Conservation (phyloP, 2,797 vertebrate genomes). For the Tragopan temminckii region DNA sequence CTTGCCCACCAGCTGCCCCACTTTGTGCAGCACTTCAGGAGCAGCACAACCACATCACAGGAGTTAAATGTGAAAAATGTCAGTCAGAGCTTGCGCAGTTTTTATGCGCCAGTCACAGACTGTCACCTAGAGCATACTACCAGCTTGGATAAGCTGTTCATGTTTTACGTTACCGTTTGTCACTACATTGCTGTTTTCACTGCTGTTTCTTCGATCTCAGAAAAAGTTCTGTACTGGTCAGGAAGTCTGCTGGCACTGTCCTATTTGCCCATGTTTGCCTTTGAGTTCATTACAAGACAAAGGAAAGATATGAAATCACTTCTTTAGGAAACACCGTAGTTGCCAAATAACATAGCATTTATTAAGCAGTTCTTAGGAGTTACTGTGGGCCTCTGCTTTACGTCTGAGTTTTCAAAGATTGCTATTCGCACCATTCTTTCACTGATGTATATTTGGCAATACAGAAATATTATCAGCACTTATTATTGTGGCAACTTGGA, state of each 20-base stretch:
- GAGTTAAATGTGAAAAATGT: not conserved
- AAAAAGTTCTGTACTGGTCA: not conserved
- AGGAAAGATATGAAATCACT: not conserved
- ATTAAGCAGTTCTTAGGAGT: not conserved
- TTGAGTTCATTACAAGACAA: not conserved
- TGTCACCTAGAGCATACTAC: not conserved
- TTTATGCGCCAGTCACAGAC: not conserved
- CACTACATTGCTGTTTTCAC: slow-evolving; percentile 28
- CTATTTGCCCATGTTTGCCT: not conserved
- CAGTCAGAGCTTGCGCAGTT: not conserved
- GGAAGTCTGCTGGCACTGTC: slow-evolving; percentile 28
- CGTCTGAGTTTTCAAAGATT: not conserved
- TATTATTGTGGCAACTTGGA: rapidly evolving
- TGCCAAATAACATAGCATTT: slow-evolving; percentile 37
- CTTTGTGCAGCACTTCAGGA: not conserved
- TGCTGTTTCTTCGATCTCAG: slow-evolving; percentile 42
- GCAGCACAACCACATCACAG: not conserved
- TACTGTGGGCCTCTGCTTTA: not conserved
- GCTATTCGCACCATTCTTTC: not conserved
- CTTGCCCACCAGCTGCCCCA: not conserved
- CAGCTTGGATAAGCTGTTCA: not conserved
- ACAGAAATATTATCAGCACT: not conserved
- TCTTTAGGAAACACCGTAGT: not conserved
- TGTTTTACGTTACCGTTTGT: slow-evolving; percentile 31
- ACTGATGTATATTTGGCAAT: not conserved